Evolutionary conservation across 2,797 vertebrate genomes (phyloP), one percentile per base, ranked within the genome.

Genomic region (Esox lucius): DNA sequence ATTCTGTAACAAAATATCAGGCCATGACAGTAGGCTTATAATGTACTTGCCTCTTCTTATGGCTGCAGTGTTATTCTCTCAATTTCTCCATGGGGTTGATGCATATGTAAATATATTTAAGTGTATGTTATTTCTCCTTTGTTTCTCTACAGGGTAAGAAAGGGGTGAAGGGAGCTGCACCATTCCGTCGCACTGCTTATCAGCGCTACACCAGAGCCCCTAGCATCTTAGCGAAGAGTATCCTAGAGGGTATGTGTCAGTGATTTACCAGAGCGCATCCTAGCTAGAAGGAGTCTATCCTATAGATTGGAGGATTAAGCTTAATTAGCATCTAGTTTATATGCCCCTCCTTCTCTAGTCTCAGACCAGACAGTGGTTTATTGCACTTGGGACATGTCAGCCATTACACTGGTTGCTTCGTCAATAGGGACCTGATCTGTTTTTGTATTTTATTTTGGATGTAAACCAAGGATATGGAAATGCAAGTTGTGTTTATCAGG

Each of bases 181-280:
- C 91, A 8, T 15, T 85, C 75, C 81, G 90, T 81, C 93, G 89
- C 80, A 84, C 89, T 4, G 81, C 89, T 2, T 93, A 91, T 87
- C 92, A 91, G 74, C 89, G 87, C 80, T 92, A 91, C 77, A 80
- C 82, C 75, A 86, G 88, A 86, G 78, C 86, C 35, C 88, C 90
- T 0, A 91, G 91, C 84, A 56, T 86, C 65, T 72, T 92, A 76
- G 83, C 91, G 39, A 93, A 91, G 83, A 91, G 87, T 84, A 87
- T 92, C 79, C 90, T 94, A 73, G 91, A 94, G 88, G 94, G 94
- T 95, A 91, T 88, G 81, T 65, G 28, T 28, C 62, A 33, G 1
- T 46, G 42, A 46, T 46, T 46, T 46, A 46, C 1, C 35, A 39
- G 35, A 39, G 35, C 42, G 12, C 42, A 24, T 4, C 22, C 56